phyloP scores from a whole-genome alignment of 2,113 vertebrate species.

The Cnemophilus loriae region DNA sequence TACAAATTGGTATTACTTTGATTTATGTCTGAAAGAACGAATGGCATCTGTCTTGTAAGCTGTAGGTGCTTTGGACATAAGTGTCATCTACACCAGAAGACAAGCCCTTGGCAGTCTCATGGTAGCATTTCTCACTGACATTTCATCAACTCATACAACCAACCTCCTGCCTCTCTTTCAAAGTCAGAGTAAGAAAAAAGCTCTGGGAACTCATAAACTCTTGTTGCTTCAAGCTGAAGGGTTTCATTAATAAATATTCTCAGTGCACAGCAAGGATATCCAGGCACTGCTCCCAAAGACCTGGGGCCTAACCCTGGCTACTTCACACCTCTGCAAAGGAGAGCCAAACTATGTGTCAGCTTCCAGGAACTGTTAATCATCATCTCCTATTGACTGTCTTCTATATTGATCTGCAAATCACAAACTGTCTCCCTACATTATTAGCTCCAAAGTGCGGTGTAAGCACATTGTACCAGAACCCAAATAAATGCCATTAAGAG shows the following conservation, averaged over 20 bases:
- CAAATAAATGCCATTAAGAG: neutral
- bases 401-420: neutral
- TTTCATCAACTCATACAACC: neutral
- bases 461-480: neutral
- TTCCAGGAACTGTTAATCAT: neutral
- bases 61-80: neutral
- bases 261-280: accelerated
- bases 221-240: neutral
- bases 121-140: neutral
- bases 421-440: neutral
- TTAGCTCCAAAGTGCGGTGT: neutral
- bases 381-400: neutral
- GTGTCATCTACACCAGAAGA: neutral
- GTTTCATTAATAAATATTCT: neutral
- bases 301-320: neutral
- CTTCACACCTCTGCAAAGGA: neutral
- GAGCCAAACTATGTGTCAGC: neutral
- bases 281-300: neutral
- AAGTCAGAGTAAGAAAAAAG: neutral
- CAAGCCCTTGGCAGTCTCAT: neutral
- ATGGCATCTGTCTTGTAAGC: neutral
- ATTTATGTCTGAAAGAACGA: neutral
- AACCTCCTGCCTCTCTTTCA: neutral
- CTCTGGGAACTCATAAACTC: neutral
- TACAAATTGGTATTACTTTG: neutral